Base-by-base conservation (phyloP, 2,113 vertebrate genomes). In the Acrocephalus kingi region DNA sequence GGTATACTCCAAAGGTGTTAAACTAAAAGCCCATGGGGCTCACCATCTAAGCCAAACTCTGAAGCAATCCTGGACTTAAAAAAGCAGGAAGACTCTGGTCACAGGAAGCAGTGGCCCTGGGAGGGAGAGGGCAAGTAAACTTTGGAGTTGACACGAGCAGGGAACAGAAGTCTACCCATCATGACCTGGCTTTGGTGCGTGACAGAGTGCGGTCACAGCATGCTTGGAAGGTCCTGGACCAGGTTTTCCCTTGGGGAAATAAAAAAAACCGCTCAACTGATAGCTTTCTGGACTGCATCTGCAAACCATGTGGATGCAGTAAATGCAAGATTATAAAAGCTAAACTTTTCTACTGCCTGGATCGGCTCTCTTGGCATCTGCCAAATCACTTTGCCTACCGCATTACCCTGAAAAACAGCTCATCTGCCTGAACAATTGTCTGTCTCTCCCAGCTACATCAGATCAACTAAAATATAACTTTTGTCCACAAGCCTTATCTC, bases 111-210 rank as follows among this genome's bases (percentile, higher is more conserved):
- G 51, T 0, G 0, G 23, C 27, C 15, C 5, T 1, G 2, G 24
- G 7, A 76, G 12, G 17, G 20, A 87, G 55, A 71, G 15, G 21
- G 56, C 25, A 69, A 66, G 20, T 0, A 1, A 76, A 25, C 11
- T 64, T 35, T 30, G 9, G 54, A 84, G 64, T 4, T 1, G 0
- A 19, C 10, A 6, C 0, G 0, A 75, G 61, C 48, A 59, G 49
- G 11, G 17, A 59, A 37, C 30, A 62, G 7, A 49, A 64, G 12
- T 33, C 48, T 72, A 23, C 37, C 43, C 43, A 67, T 54, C 30
- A 62, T 22, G 33, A 46, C 16, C 14, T 25, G 30, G 66, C 49
- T 76, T 46, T 39, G 54, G 13, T 23, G 28, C 19, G 14, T 0
- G 1, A 37, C 9, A 11, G n/a, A 84, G 13, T 3, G 3, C 7